These are phyloP conservation scores for Cossypha niveicapilla DNA, from an alignment of 2,797 vertebrate genomes.

Conservation along the genomic window DNA sequence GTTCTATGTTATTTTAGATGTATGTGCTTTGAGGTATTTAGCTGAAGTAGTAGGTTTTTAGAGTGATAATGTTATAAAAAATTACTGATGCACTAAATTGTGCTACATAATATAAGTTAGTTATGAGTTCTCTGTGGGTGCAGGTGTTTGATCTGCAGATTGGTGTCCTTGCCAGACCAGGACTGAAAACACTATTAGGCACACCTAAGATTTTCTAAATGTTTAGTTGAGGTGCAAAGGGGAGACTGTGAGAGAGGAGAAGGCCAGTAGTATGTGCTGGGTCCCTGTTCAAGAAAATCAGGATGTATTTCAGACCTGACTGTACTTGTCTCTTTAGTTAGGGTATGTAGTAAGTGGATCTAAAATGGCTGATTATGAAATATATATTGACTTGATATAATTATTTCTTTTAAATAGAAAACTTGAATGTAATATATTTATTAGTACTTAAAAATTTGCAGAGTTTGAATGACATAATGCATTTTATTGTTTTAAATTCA, in stretches of 20 bases:
- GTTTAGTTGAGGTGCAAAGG: not conserved
- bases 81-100: not conserved
- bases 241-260: not conserved
- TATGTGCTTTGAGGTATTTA: not conserved
- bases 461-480: not conserved
- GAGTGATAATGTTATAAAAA: not conserved
- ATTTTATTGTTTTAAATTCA: not conserved
- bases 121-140: not conserved
- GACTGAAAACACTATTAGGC: not conserved
- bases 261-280: accelerated
- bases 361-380: not conserved
- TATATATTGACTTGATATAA: not conserved
- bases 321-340: not conserved
- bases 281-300: not conserved
- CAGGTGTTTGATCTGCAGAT: not conserved
- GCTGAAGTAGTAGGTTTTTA: not conserved
- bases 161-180: not conserved
- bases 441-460: not conserved
- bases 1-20: not conserved
- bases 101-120: not conserved
- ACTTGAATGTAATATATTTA: not conserved
- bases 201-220: not conserved
- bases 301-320: not conserved
- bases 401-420: not conserved
- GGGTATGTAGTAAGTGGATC: not conserved